Percentiles rank a stretch among this genome's conserved stretches.
Conservation (phyloP, 2,888 invertebrate genomes). For the Pseudococcus longispinus region DNA sequence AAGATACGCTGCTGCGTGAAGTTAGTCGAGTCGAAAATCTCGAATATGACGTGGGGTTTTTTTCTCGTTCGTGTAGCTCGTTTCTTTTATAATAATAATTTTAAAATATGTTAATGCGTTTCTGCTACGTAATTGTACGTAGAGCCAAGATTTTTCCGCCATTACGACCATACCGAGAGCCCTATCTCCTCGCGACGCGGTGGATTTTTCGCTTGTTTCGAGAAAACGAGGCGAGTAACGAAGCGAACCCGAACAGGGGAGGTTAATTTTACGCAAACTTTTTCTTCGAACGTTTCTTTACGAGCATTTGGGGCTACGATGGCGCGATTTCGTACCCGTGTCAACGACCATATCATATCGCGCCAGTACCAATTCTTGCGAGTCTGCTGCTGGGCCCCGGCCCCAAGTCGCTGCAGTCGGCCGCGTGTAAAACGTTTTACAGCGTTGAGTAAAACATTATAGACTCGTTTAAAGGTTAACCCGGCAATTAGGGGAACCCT, state of each 20-base stretch:
- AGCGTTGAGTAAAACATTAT: not conserved
- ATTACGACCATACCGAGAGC: not conserved
- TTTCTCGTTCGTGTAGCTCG: not conserved
- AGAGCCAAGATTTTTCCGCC: not conserved
- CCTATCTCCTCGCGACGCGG: not conserved
- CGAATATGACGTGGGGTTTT: not conserved
- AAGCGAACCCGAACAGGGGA: not conserved
- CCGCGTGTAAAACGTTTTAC: not conserved
- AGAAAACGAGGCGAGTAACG: not conserved
- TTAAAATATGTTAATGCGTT: constrained; percentile 7
- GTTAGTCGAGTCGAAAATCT: not conserved
- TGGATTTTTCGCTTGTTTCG: not conserved
- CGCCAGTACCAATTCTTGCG: not conserved
- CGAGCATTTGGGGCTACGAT: not conserved
- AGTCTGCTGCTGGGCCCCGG: not conserved
- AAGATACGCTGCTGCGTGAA: not conserved
- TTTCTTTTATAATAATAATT: constrained; percentile 2
- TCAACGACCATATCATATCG: not conserved
- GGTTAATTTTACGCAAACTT: not conserved
- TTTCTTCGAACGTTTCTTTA: constrained; percentile 8
- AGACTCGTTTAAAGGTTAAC: constrained; percentile 34
- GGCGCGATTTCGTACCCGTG: not conserved
- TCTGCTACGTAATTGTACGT: not conserved
- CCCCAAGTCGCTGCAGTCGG: not conserved
- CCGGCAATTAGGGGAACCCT: not conserved